Evolutionary conservation across 2,888 invertebrate species (phyloP).

Genomic region (Drosophila bunnanda): DNA sequence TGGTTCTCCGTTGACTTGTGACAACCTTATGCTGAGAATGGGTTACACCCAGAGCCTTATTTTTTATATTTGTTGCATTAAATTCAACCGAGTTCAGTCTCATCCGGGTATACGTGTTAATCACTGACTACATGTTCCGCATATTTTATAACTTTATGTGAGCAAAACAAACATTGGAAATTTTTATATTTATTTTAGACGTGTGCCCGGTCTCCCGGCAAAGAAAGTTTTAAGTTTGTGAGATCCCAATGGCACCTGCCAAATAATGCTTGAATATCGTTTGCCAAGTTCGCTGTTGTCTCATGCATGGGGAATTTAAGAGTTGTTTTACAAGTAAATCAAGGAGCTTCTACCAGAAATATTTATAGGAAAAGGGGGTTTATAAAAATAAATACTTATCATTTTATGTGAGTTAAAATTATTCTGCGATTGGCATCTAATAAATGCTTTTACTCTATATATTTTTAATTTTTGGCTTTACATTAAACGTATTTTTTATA

Average conservation of each 20-base stretch:
- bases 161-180: conserved; percentile 59
- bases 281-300: conserved; percentile 34
- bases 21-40: not conserved
- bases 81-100: conserved; percentile 1
- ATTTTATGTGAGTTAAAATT: not conserved
- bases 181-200: conserved; percentile 45
- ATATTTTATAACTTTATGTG: conserved; percentile 55
- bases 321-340: conserved; percentile 13
- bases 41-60: not conserved
- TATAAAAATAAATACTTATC: too few relatives aligned
- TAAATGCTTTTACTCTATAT: not conserved
- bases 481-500: too few relatives aligned
- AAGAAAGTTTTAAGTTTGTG: conserved; percentile 64
- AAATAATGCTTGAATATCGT: conserved; percentile 46
- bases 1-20: not conserved
- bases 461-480: too few relatives aligned
- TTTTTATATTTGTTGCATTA: not conserved
- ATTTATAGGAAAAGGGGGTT: too few relatives aligned
- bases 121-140: conserved; percentile 56
- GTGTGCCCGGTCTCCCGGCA: conserved; percentile 22
- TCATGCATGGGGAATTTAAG: conserved; percentile 51
- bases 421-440: not conserved
- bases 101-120: conserved; percentile 22
- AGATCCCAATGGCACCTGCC: conserved; percentile 56
- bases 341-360: not conserved